Conservation (phyloP, 1,140 invertebrate genomes). For the Lordiphosa mommai region DNA sequence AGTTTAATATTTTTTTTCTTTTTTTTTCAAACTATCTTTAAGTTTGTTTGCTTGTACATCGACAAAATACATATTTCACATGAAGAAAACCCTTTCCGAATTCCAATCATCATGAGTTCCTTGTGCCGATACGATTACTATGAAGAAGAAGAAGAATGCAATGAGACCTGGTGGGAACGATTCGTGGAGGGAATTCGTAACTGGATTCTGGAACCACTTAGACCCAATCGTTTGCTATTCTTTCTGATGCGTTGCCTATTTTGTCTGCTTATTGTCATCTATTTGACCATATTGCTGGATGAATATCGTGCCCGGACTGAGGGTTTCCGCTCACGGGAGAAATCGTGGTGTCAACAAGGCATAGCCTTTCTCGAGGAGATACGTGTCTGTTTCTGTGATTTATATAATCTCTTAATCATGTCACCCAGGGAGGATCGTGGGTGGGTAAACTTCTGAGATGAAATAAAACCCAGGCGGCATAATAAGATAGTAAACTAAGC, state of each 20-base stretch:
- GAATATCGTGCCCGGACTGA: background rate
- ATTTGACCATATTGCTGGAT: background rate
- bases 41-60: background rate
- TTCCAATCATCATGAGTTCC: background rate
- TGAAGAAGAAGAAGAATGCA: background rate
- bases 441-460: too few relatives aligned
- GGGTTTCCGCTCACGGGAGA: too few relatives aligned
- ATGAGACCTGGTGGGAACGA: background rate
- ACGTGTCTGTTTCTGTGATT: too few relatives aligned
- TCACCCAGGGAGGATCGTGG: too few relatives aligned
- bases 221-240: too few relatives aligned
- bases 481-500: too few relatives aligned
- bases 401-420: too few relatives aligned
- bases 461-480: too few relatives aligned
- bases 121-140: too few relatives aligned
- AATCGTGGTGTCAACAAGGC: too few relatives aligned
- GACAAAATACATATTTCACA: too few relatives aligned
- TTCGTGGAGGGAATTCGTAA: background rate
- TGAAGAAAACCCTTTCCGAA: background rate
- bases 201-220: background rate
- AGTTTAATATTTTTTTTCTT: background rate
- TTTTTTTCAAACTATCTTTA: conserved; percentile 1
- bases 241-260: background rate
- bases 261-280: background rate
- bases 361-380: too few relatives aligned